A percentile compares a stretch with the other conserved stretches of the same genome.
Conservation (phyloP, 1,140 invertebrate species). For the Sipha flava region DNA sequence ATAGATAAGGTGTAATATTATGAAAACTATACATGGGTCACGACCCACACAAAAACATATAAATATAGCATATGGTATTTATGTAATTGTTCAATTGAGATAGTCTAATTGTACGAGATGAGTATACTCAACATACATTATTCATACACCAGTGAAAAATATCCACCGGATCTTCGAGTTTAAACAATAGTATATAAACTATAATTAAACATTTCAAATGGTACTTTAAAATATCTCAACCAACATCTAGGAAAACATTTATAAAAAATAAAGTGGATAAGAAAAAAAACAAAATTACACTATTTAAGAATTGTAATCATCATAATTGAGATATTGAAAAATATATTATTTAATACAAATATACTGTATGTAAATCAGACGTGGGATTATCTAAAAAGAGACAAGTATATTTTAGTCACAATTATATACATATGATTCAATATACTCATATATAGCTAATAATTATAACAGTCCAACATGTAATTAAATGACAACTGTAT, state of each 20-base stretch:
- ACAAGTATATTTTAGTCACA: background rate
- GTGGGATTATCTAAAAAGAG: background rate
- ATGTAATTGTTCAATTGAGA: conserved; percentile 23
- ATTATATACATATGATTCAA: background rate
- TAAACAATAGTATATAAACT: conserved; percentile 6
- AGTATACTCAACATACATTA: background rate
- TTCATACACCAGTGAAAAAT: background rate
- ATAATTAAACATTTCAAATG: background rate
- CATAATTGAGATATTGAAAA: background rate
- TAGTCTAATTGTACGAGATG: background rate
- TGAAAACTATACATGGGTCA: background rate
- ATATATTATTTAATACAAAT: background rate
- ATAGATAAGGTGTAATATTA: conserved; percentile 22
- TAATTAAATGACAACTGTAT: no score
- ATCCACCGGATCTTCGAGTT: conserved; percentile 18
- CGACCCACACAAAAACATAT: background rate
- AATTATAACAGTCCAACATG: no score
- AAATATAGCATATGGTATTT: background rate
- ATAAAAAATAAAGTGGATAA: background rate
- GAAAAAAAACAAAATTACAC: background rate
- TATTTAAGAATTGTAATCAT: background rate
- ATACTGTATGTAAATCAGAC: background rate
- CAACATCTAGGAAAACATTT: background rate
- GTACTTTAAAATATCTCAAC: background rate
- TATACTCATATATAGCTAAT: no score